Evolutionary conservation across 1,140 invertebrate species (phyloP).

Genomic region (Heliconius nattereri): DNA sequence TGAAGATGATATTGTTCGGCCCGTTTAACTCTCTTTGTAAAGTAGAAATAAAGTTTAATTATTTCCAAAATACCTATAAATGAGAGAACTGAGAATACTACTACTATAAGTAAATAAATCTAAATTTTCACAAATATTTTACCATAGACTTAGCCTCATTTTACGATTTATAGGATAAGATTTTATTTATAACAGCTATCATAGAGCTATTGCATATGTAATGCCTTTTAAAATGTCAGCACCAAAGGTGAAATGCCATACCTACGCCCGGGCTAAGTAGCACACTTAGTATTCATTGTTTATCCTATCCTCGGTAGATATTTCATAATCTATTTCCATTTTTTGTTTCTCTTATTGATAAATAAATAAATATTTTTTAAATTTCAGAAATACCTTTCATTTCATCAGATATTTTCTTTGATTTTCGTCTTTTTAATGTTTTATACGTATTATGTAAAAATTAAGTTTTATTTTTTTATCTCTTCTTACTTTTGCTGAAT

Average conservation of each 20-base stretch:
- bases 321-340: background rate
- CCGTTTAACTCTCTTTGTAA: too few relatives aligned
- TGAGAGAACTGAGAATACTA: background rate
- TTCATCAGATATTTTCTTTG: too few relatives aligned
- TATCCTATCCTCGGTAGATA: background rate
- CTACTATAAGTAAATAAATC: background rate
- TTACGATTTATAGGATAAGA: background rate
- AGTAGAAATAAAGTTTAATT: too few relatives aligned
- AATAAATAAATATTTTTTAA: too few relatives aligned
- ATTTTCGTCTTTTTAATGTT: too few relatives aligned
- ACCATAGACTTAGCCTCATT: background rate
- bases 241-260: conserved; percentile 30
- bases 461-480: too few relatives aligned
- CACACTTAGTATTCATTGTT: conserved; percentile 1
- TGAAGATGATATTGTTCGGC: too few relatives aligned
- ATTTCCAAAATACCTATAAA: background rate
- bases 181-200: conserved; percentile 30
- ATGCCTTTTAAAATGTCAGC: conserved; percentile 46
- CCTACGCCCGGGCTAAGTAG: conserved; percentile 11
- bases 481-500: too few relatives aligned
- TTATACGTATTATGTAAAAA: too few relatives aligned
- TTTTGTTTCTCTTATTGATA: background rate
- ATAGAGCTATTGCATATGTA: conserved; percentile 42
- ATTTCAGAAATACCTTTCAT: too few relatives aligned
- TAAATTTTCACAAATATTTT: background rate